These are phyloP conservation scores for Arrhopalites spinosus DNA, from an alignment of 2,888 invertebrate species.

Conservation along the genomic window DNA sequence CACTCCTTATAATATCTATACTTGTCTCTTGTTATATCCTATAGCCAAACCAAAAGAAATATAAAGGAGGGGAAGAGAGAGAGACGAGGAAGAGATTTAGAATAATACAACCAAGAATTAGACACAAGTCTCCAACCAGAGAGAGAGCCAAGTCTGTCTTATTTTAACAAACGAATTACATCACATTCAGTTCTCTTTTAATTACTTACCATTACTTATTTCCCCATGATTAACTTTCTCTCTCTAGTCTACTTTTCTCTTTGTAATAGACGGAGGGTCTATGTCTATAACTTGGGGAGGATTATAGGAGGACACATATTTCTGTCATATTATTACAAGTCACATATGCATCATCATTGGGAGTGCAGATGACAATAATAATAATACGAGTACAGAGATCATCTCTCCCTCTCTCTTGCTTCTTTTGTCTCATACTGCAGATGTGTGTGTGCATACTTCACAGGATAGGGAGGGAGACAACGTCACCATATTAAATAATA, in stretches of 20 bases:
- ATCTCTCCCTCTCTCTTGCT: neutral
- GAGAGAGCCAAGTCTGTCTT: conserved; percentile 1
- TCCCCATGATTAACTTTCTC: conserved; percentile 28
- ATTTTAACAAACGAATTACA: conserved; percentile 24
- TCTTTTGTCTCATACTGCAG: neutral
- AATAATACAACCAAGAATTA: no score
- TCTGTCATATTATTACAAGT: neutral
- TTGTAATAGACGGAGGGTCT: neutral
- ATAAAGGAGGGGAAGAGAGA: no score
- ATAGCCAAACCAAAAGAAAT: no score
- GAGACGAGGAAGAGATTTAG: neutral
- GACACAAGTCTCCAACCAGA: no score
- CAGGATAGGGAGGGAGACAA: no score
- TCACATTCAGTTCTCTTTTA: conserved; percentile 26
- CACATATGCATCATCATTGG: neutral
- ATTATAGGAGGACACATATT: neutral
- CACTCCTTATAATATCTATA: no score
- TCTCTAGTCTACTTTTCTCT: neutral
- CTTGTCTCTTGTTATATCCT: no score
- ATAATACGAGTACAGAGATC: neutral
- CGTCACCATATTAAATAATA: neutral
- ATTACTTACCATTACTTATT: conserved; percentile 29
- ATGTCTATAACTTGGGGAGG: neutral
- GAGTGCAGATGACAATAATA: conserved; percentile 9
- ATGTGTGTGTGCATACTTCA: no score